Base-by-base conservation (phyloP, 2,113 vertebrate species). In the Gobiocypris rarus region DNA sequence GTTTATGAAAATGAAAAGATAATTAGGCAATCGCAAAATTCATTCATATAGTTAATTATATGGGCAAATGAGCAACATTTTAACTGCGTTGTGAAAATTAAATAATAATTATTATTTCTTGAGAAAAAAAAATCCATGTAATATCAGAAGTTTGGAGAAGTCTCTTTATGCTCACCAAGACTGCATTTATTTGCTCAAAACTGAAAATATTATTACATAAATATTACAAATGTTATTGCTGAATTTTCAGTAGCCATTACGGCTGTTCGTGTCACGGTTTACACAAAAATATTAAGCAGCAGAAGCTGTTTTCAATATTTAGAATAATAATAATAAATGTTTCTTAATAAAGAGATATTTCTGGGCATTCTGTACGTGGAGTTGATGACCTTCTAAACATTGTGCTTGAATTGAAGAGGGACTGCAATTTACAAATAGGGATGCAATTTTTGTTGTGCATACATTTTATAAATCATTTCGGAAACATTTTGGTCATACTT, bases 281-380 rank as follows among this genome's bases (percentile, higher is more conserved):
- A 28, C 28, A 31, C 61, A 17, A 17, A 65, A 65, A 67, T 31
- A 63, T 63, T 34, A 67, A 34, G 8, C 7, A 67, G 15, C 15
- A 67, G 9, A 67, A 19, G 9, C 15, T 22, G 17, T 69, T 69
- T 69, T 38, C 31, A 69, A 19, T 24, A 24, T 59, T 59, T 4
- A 24, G 24, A 22, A 54, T 8, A 22, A 54, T 8, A 54, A 54
- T 54, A 54, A 54, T 8, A 22, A 22, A 22, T 54, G 52, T 22
- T 22, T 54, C 52, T 67, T 67, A 67, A 67, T 67, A 67, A 67
- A 34, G 15, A 19, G 15, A 67, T 67, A 67, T 67, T 67, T 67
- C 15, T 67, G 63, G 63, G 7, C 28, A 34, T 34, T 67, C 22
- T 59, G n/a, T 24, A 11, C 22, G 3, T 59, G 56, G 63, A 67